Evolutionary conservation across 2,113 vertebrate genomes (phyloP), one percentile per base, ranked within the genome.

Genomic region (Oxygymnocypris stewartii): DNA sequence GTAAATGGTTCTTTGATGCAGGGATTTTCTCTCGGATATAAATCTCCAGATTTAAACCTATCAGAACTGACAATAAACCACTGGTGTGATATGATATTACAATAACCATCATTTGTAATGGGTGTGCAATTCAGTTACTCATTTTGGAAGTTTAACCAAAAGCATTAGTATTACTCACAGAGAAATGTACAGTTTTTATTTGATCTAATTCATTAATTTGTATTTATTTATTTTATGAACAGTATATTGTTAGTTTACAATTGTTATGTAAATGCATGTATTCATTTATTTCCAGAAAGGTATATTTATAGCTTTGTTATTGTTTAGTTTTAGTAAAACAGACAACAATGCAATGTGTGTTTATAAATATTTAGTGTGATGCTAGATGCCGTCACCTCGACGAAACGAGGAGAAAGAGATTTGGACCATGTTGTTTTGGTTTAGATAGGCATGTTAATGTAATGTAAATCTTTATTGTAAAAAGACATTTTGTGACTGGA

Each of bases 381-480:
- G 84, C 90, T 49, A 73, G 42, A 23, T 63, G n/a, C 42, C 51
- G 42, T 28, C 51, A 31, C 61, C 91, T 85, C 77, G 84, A 89
- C 87, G 85, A 47, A 90, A 89, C 57, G 79, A 74, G 40, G 63
- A 63, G n/a, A 63, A 14, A 3, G 85, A 40, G 88, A 84, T 92
- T 92, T 87, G 71, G 87, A 16, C 79, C 25, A 37, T 86, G 88
- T 86, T 92, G 65, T 93, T 92, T 93, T 93, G 92, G 91, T 92
- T 94, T 91, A 90, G 92, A 93, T 93, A 93, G 92, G 93, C 93
- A 93, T 93, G 91, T 92, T 93, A 94, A 94, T 94, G 89, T 89
- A 88, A 94, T 94, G 92, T 94, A 92, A 94, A 94, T 94, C 91
- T 93, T 92, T 92, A 92, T 94, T 94, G 91, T 92, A 93, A 90